Percentiles rank a stretch among this genome's conserved stretches.
Evolutionary conservation across 2,888 invertebrate genomes (phyloP).

Genomic region (Eupithecia pulchellata): DNA sequence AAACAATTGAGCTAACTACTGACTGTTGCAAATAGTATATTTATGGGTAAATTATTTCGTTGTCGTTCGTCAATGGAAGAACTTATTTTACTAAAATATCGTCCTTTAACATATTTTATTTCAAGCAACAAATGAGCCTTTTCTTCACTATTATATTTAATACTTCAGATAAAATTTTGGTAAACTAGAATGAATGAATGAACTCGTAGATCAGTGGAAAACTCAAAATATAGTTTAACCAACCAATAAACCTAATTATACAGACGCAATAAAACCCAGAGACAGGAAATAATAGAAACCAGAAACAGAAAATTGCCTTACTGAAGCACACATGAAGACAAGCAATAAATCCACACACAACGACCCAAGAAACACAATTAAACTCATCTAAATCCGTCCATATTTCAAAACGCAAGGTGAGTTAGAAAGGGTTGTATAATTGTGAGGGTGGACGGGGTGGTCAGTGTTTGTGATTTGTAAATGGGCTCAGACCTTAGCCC

Average conservation of each 20-base stretch:
- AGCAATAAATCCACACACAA: conserved; percentile 14
- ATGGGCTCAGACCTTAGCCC: conserved; percentile 84
- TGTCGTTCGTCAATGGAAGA: too few relatives aligned
- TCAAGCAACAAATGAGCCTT: too few relatives aligned
- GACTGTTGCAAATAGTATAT: too few relatives aligned
- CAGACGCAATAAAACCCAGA: neutral
- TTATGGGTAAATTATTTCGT: too few relatives aligned
- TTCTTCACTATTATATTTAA: too few relatives aligned
- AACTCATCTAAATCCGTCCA: conserved; percentile 67
- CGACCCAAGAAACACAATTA: conserved; percentile 31
- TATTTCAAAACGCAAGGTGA: conserved; percentile 79
- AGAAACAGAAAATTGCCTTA: neutral
- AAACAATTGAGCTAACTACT: too few relatives aligned
- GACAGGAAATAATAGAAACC: too few relatives aligned
- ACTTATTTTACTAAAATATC: too few relatives aligned
- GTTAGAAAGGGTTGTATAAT: conserved; percentile 63
- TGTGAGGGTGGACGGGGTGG: conserved; percentile 62
- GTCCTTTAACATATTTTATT: too few relatives aligned
- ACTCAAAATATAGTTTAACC: neutral
- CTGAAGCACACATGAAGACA: neutral
- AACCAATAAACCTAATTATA: neutral
- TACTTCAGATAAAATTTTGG: too few relatives aligned
- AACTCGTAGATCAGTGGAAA: neutral
- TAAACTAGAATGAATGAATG: too few relatives aligned
- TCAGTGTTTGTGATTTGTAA: conserved; percentile 86